Evolutionary conservation across 1,140 invertebrate species (phyloP), one percentile per base, ranked within the genome.

Genomic region (Zelostemma sp.): DNA sequence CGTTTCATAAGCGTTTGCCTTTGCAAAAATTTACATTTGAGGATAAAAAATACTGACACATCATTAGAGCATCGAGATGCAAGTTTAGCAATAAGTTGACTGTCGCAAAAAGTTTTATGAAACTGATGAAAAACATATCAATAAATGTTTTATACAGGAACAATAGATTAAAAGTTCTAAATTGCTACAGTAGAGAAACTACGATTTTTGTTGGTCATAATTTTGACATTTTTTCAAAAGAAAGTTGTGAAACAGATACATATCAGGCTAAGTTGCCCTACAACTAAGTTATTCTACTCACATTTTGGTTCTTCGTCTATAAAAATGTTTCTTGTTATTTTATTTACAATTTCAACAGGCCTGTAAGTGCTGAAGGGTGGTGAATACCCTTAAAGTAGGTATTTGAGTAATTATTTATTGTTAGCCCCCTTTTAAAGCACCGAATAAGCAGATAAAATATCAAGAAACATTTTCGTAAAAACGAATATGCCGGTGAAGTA

Each of bases 41-140:
- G 41, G 45, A 46, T 1, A 17, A 46, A 12, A 46, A 46, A 46
- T 19, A 17, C 18, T 15, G 41, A 43, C 15, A 46, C 19, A 46
- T 46, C 45, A 46, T 46, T 46, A 46, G 45, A 46, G 11, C 18
- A 19, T 46, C 18, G 19, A n/a, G 45, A 46, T 19, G 45, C 16
- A n/a, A 46, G 9, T 14, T 43, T 43, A 16, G 14, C 14, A 14
- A 43, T 43, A 43, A 43, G 41, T 43, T 43, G 14, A 17, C n/a
- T 31, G 28, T 6, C 28, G 11, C 11, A 31, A 31, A 31, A 11
- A 6, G 28, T 31, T 6, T 31, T 31, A 11, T 5, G 28, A 25
- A 25, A 25, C 21, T 4, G 8, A 25, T 25, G 8, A 3, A 25
- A 25, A 8, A 25, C 8, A 25, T 25, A 25, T 25, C 21, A 4